Conservation (phyloP, 2,797 vertebrate species). For the Sebastes reedi region DNA sequence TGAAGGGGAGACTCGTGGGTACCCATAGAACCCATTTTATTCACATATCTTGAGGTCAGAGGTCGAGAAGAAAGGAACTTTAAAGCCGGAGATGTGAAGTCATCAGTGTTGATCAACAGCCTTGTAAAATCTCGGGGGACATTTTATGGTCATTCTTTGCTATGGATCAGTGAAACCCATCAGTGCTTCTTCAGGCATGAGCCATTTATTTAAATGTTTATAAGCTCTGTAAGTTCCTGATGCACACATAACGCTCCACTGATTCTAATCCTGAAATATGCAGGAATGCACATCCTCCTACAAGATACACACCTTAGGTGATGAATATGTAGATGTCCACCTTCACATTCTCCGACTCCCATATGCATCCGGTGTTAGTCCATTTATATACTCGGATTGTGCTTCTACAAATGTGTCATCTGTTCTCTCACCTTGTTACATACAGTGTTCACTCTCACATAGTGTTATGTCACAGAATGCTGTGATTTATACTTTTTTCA, state of each 20-base stretch:
- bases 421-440: neutral
- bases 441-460: neutral
- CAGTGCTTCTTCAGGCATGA: conserved; percentile 52
- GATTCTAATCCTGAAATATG: conserved; percentile 39
- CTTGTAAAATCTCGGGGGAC: conserved; percentile 25
- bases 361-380: neutral
- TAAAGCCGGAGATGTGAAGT: conserved; percentile 11
- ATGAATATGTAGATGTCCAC: conserved; percentile 41
- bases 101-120: conserved; percentile 39
- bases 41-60: too few relatives aligned
- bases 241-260: conserved; percentile 38
- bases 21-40: too few relatives aligned
- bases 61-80: neutral
- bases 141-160: conserved; percentile 52
- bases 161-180: conserved; percentile 60
- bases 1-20: too few relatives aligned
- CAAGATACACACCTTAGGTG: conserved; percentile 9
- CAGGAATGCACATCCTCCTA: conserved; percentile 12
- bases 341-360: neutral
- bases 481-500: neutral
- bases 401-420: neutral
- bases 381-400: neutral
- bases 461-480: neutral
- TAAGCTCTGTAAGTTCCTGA: conserved; percentile 42
- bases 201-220: conserved; percentile 56